Conservation (phyloP, 2,113 vertebrate species). For the Thamnaconus septentrionalis region DNA sequence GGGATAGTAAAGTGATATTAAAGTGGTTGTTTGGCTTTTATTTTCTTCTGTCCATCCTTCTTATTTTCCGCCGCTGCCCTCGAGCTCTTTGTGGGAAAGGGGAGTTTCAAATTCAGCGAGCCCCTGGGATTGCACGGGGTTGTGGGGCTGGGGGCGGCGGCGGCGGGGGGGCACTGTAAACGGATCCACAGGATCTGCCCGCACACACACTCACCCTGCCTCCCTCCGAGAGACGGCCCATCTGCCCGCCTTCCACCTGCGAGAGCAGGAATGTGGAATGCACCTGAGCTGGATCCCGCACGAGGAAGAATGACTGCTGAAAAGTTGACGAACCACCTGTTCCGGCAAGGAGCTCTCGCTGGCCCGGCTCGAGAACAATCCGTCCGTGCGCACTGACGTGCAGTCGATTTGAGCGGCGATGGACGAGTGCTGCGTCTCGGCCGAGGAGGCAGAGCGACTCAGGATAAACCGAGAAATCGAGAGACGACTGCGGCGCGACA, state of each 20-base stretch:
- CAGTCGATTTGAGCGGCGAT: slow-evolving; percentile 35
- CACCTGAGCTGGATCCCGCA: slow-evolving; percentile 52
- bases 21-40: too few relatives aligned
- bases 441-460: slow-evolving; percentile 72
- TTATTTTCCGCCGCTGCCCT: too few relatives aligned
- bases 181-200: too few relatives aligned
- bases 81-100: too few relatives aligned
- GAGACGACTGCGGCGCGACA: slow-evolving; percentile 77
- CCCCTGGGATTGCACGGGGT: too few relatives aligned
- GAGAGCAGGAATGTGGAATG: slow-evolving; percentile 48
- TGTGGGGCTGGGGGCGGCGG: too few relatives aligned
- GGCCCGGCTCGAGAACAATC: not conserved
- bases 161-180: too few relatives aligned
- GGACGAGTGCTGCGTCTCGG: slow-evolving; percentile 79
- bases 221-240: not conserved
- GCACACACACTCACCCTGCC: too few relatives aligned
- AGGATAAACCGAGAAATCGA: slow-evolving; percentile 83
- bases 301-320: slow-evolving; percentile 43
- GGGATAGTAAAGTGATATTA: too few relatives aligned
- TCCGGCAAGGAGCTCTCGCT: slow-evolving; percentile 12
- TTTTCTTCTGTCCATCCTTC: too few relatives aligned
- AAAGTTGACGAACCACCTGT: slow-evolving; percentile 28
- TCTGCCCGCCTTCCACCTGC: slow-evolving; percentile 9
- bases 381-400: not conserved
- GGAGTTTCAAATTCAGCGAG: too few relatives aligned